Base-by-base conservation (phyloP, 2,888 invertebrate species). In the Ceriagrion tenellum region DNA sequence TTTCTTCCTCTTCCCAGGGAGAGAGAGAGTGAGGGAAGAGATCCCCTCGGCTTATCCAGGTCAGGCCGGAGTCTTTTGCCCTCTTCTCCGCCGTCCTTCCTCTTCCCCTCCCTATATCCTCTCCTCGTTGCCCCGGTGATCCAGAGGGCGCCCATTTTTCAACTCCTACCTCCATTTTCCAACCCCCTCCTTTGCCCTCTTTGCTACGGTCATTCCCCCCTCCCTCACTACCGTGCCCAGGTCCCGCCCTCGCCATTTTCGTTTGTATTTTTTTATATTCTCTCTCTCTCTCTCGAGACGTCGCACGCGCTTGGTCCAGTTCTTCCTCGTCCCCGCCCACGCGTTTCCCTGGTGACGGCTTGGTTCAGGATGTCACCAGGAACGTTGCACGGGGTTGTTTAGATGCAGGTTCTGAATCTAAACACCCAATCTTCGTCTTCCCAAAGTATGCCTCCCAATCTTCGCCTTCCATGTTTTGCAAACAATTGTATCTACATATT, bases 31-130 rank as follows among this genome's bases (percentile, higher is more conserved):
- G 47, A 47, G 47, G 8, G 47, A 8, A 8, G 8, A 59, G 59
- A 69, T 69, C 69, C 69, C 69, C 69, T 6, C 69, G n/a, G 69
- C n/a, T 69, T 69, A 69, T 69, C n/a, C 69, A 69, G 69, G 69
- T 69, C 69, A 47, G n/a, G 69, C 26, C 69, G 10, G 69, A 69
- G 26, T 69, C 69, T 20, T 47, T 47, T 47, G 47, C 47, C 8
- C 47, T 47, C 47, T 47, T 47, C 47, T 47, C 47, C 47, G 47
- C 8, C 47, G 8, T 47, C 47, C 47, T 12, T 35, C 47, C 35
- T 23, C 88, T 35, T 16, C 35, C 88, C 88, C 40, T 6, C 69
- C 69, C 40, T 35, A 4, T 88, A 35, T 88, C 18, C 47, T 88
- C 47, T 8, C 40, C 88, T 88, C 88, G 12, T 40, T 88, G 16